phyloP scores from a whole-genome alignment of 2,113 vertebrate genomes.

The Dunckerocampus dactyliophorus region DNA sequence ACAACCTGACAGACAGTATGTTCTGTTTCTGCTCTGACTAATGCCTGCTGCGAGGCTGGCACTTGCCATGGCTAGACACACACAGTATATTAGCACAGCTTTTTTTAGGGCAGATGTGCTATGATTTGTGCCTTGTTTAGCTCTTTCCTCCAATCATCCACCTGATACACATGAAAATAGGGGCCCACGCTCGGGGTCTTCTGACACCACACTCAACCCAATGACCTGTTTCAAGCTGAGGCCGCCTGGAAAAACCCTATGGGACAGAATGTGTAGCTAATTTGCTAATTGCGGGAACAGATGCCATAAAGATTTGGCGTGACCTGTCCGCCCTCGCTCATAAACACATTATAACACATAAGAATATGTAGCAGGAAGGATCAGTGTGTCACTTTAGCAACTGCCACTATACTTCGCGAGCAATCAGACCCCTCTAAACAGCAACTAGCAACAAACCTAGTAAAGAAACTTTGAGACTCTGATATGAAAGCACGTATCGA shows the following conservation, averaged over 20 bases:
- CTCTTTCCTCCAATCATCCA: neutral
- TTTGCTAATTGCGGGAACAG: neutral
- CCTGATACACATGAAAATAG: neutral
- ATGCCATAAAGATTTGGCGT: no score
- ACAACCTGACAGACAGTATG: constrained; percentile 69
- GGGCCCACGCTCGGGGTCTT: neutral
- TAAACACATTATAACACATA: no score
- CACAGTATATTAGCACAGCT: constrained; percentile 5
- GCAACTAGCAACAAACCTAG: no score
- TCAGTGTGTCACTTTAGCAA: no score
- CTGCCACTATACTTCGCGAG: no score
- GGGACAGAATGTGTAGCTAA: neutral
- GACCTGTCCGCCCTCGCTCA: no score
- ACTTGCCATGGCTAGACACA: constrained; percentile 44
- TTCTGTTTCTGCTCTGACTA: constrained; percentile 72
- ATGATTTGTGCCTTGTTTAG: neutral
- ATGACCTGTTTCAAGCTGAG: neutral
- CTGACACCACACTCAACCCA: neutral
- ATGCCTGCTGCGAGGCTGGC: constrained; percentile 68
- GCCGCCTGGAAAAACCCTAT: neutral
- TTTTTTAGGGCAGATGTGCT: neutral
- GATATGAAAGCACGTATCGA: no score
- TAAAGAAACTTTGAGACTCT: no score
- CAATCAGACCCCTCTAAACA: no score
- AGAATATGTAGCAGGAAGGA: no score